Evolutionary conservation across 2,797 vertebrate genomes (phyloP), one percentile per base, ranked within the genome.

Genomic region (Nannoperca obscura): DNA sequence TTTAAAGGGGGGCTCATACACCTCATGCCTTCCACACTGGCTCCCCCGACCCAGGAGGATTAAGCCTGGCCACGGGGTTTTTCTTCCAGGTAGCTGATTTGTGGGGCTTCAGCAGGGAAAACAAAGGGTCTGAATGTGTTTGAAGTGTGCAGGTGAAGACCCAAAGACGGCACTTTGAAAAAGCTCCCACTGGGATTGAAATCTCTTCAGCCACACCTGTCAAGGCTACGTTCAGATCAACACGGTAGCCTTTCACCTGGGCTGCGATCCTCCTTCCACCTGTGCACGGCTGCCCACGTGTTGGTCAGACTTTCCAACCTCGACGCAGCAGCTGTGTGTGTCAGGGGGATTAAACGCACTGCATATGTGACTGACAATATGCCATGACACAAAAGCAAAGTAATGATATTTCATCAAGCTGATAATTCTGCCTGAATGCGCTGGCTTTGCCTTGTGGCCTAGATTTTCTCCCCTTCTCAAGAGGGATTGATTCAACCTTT

Each of bases 351-450:
- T 90, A 78, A 78, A 69, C 12, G 0, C 27, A 3, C 62, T 0
- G 24, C 90, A 84, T 91, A 92, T 92, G 94, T 94, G 96, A 95
- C 94, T 94, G 91, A 87, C 93, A 93, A 95, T 93, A 91, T 91
- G 91, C 94, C 94, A 93, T 20, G 64, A 71, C 76, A 78, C 94
- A 92, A 92, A 94, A 90, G 92, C 82, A 88, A 84, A 87, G 76
- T 71, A 82, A 86, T 81, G 81, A 87, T 90, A 83, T 86, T 88
- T 88, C 61, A 85, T 86, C 67, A 79, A 85, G 85, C 67, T 66
- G 78, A 83, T 88, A 44, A 90, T 74, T 80, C 67, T 71, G 78
- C 69, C 64, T 76, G 74, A 76, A 82, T 24, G 74, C 22, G 2
- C 58, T 50, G 20, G 82, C 65, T 42, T 72, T 69, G 78, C 82